Percentiles rank a stretch among this genome's conserved stretches.
Evolutionary conservation across 2,113 vertebrate genomes (phyloP).

Genomic region (Solea senegalensis): DNA sequence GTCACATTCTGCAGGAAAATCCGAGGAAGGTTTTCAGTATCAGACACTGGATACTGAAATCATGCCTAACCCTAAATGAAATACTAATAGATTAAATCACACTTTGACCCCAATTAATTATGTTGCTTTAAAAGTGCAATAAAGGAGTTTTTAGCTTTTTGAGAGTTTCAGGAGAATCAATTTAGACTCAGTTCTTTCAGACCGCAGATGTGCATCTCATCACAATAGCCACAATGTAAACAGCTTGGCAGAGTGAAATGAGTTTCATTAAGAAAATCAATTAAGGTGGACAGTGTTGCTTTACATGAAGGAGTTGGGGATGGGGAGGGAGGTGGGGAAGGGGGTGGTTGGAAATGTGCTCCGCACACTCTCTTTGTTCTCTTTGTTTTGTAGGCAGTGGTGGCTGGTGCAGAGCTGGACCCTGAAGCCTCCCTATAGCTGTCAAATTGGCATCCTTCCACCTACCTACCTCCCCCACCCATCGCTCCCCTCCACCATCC

Average conservation of each 20-base stretch:
- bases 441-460: constrained; percentile 63
- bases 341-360: background rate
- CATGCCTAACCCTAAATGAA: background rate
- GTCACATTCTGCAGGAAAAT: background rate
- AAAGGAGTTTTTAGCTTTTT: background rate
- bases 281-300: constrained; percentile 28
- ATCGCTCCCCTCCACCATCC: background rate
- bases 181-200: background rate
- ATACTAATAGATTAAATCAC: background rate
- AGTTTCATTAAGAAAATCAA: constrained; percentile 60
- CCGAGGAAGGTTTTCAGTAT: background rate
- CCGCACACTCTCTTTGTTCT: constrained; percentile 58
- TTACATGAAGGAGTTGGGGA: background rate
- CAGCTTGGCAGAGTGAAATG: constrained; percentile 1
- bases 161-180: background rate
- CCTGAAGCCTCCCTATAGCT: constrained; percentile 28
- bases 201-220: background rate
- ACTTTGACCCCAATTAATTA: too few species aligned
- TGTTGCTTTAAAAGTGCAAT: too few species aligned
- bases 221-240: background rate
- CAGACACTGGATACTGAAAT: background rate
- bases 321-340: background rate
- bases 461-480: constrained; percentile 27
- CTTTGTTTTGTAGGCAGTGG: constrained; percentile 53
- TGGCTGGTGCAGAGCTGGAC: constrained; percentile 41